phyloP scores from a whole-genome alignment of 2,888 invertebrate genomes.

The Linnaemya vulpina region DNA sequence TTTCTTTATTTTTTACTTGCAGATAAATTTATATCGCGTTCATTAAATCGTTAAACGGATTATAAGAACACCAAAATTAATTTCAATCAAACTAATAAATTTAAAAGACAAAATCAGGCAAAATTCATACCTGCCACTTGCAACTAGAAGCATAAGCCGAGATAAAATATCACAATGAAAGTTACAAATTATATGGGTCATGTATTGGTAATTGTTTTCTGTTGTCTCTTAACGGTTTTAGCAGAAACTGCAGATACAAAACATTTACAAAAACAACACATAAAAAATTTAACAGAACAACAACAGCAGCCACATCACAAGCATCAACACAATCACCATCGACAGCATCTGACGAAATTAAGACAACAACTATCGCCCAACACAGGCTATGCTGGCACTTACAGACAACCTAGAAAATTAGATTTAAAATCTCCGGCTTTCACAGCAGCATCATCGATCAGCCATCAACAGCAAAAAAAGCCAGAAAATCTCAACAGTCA shows the following conservation, averaged over 20 bases:
- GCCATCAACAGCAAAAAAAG: neutral
- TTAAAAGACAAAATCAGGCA: neutral
- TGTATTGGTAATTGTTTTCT: slow-evolving; percentile 63
- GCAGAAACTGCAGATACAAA: slow-evolving; percentile 64
- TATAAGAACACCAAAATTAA: neutral
- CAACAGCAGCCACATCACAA: slow-evolving; percentile 71
- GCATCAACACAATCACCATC: slow-evolving; percentile 50
- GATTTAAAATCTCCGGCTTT: slow-evolving; percentile 63
- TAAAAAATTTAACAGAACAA: slow-evolving; percentile 49
- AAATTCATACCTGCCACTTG: slow-evolving; percentile 37
- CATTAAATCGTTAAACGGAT: slow-evolving; percentile 17
- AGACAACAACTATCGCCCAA: slow-evolving; percentile 56
- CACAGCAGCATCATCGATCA: slow-evolving; percentile 40
- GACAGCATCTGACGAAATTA: slow-evolving; percentile 57
- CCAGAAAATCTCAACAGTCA: slow-evolving; percentile 72
- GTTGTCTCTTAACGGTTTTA: slow-evolving; percentile 65
- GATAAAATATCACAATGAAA: slow-evolving; percentile 61
- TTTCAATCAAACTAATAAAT: slow-evolving; percentile 19
- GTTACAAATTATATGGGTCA: slow-evolving; percentile 60
- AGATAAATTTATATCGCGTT: slow-evolving; percentile 31
- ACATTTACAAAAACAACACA: slow-evolving; percentile 62
- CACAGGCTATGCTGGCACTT: neutral
- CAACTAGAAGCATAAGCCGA: neutral
- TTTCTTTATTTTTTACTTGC: slow-evolving; percentile 52
- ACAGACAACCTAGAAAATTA: slow-evolving; percentile 68